Conservation (phyloP, 2,797 vertebrate genomes). For the Garrulus glandarius region DNA sequence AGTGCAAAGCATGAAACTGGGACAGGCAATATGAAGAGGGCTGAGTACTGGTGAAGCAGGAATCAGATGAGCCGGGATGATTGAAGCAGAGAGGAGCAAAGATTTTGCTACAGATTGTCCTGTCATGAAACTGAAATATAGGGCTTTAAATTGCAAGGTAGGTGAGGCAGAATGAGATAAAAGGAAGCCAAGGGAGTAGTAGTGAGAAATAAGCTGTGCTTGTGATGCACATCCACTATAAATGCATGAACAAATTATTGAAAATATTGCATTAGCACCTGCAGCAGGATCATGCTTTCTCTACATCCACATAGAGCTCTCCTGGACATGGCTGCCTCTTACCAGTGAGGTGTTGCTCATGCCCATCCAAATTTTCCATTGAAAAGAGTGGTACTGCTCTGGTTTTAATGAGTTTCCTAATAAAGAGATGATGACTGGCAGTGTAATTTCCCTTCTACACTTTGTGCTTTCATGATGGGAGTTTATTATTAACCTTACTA, state of each 20-base stretch:
- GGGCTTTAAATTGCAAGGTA: slow-evolving; percentile 25
- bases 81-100: slow-evolving; percentile 29
- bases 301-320: not conserved
- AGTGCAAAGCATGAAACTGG: not conserved
- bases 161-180: slow-evolving; percentile 6
- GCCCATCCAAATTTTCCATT: not conserved
- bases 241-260: slow-evolving; percentile 31
- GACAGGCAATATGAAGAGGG: not conserved
- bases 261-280: not conserved
- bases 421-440: slow-evolving; percentile 16
- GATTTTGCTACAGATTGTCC: slow-evolving; percentile 40
- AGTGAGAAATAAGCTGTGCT: slow-evolving; percentile 22
- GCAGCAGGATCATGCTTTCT: not conserved
- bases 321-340: not conserved
- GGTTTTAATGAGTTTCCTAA: slow-evolving; percentile 29
- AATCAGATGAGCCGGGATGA: not conserved
- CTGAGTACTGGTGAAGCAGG: not conserved
- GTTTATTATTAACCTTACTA: slow-evolving; percentile 48
- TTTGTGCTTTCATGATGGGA: not conserved
- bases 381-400: not conserved
- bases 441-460: slow-evolving; percentile 36
- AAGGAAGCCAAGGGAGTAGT: slow-evolving; percentile 36
- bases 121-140: slow-evolving; percentile 36
- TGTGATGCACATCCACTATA: not conserved
- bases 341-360: not conserved